Evolutionary conservation across 2,113 vertebrate genomes (phyloP), one percentile per base, ranked within the genome.

Genomic region (Scatophagus argus): DNA sequence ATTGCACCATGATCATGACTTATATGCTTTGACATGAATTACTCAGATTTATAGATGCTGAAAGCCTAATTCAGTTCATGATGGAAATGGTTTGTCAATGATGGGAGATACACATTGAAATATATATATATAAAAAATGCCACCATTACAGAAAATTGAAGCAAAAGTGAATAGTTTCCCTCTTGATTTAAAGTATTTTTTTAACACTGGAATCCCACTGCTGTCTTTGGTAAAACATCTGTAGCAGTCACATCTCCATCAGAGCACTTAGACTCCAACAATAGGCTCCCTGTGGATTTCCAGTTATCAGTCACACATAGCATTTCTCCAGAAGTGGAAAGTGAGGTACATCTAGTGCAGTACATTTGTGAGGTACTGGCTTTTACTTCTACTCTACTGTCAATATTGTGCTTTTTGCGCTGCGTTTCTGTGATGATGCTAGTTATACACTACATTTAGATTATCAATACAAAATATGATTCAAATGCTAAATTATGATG

Each of bases 1-100:
- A n/a, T n/a, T n/a, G n/a, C n/a, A n/a, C n/a, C n/a, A 47, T 79
- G 41, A 44, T 32, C 32, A 49, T 72, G 77, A 79, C 16, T 71
- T 39, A 46, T 16, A 23, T 47, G 44, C 36, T 23, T 52, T 52
- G 44, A 19, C 32, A 51, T 51, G 5, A 56, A 47, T 62, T 16
- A 46, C 31, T 12, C 60, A 3, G 25, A 73, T 66, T 39, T 60
- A 60, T 41, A 6, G 27, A 71, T 0, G 2, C 9, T 2, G 36
- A 44, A 46, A 23, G 14, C 14, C 3, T 14, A 5, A 43, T 66
- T 51, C n/a, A 17, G 8, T 8, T 9, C 39, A 34, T 41, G 38
- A 23, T 39, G 34, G 13, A 72, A 38, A 41, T 55, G 34, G 12
- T 43, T 47, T 54, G 36, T 12, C 11, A 27, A 44, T 31, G 34